A percentile compares a stretch with the other conserved stretches of the same genome.
These are phyloP conservation scores for Apamea monoglypha DNA, from an alignment of 2,888 invertebrate species.

Conservation along the genomic window DNA sequence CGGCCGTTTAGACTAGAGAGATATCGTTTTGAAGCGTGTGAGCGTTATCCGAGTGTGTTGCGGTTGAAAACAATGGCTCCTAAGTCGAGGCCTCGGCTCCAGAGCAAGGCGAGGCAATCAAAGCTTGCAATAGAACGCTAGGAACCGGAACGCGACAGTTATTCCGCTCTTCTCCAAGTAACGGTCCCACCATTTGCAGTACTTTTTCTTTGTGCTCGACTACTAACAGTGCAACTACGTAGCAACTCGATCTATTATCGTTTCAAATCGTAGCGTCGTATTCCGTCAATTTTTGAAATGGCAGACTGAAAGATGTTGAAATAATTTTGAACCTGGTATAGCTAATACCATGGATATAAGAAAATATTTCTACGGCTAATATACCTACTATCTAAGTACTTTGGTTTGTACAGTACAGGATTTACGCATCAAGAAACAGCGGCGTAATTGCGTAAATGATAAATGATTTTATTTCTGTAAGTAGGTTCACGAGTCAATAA, in stretches of 20 bases:
- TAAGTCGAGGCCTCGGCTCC: constrained; percentile 50
- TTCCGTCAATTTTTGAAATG: not conserved
- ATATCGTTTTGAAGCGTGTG: constrained; percentile 50
- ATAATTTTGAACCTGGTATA: not conserved
- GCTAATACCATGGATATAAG: not conserved
- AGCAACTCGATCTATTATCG: constrained; percentile 50
- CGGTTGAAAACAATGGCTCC: constrained; percentile 65
- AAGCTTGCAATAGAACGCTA: constrained; percentile 71
- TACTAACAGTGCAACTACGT: constrained; percentile 68
- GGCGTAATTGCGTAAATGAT: too few species aligned
- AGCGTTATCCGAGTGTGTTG: constrained; percentile 48
- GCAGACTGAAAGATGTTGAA: not conserved
- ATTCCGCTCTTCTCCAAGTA: constrained; percentile 80
- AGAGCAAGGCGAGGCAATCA: constrained; percentile 67
- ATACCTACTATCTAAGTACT: not conserved
- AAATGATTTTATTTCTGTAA: too few species aligned
- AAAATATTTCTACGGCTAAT: too few species aligned
- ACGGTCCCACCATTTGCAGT: constrained; percentile 83
- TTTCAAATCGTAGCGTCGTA: constrained; percentile 4
- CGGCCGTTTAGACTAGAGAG: constrained; percentile 32
- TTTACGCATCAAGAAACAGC: not conserved
- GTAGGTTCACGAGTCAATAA: too few species aligned
- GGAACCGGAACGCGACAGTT: constrained; percentile 87
- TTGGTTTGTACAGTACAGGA: not conserved
- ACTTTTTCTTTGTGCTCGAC: constrained; percentile 84